Conservation (phyloP, 2,888 invertebrate species). For the Troides oblongomaculatus region DNA sequence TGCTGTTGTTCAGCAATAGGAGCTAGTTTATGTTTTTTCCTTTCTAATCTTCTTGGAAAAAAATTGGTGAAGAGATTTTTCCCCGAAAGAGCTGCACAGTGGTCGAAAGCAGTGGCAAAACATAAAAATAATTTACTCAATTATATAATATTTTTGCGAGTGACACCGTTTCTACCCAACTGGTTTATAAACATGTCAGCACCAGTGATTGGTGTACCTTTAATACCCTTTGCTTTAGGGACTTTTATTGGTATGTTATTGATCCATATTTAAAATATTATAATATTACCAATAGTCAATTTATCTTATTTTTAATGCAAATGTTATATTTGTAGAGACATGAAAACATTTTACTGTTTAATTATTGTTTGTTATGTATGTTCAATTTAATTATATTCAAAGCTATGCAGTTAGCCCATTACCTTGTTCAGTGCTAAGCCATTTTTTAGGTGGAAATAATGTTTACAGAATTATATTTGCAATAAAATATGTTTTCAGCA, state of each 20-base stretch:
- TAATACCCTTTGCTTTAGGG: constrained; percentile 94
- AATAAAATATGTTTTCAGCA: too few species aligned
- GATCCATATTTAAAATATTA: background rate
- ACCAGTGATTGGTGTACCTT: constrained; percentile 97
- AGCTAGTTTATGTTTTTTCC: constrained; percentile 95
- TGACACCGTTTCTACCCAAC: constrained; percentile 98
- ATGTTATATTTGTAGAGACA: too few species aligned
- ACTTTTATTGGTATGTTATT: constrained; percentile 90
- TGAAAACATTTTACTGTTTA: too few species aligned
- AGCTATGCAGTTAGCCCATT: too few species aligned
- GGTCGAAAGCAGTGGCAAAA: constrained; percentile 91
- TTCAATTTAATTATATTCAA: too few species aligned
- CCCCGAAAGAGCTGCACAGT: constrained; percentile 91
- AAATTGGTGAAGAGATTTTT: constrained; percentile 92
- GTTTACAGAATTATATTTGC: too few species aligned
- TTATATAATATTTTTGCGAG: constrained; percentile 97
- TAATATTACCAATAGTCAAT: background rate
- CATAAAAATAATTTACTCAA: constrained; percentile 94
- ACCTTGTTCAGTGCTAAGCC: too few species aligned
- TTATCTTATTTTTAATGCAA: too few species aligned
- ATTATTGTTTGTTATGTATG: too few species aligned
- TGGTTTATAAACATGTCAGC: constrained; percentile 99
- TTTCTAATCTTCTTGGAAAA: constrained; percentile 94
- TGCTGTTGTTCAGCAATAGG: constrained; percentile 97
- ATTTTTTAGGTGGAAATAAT: too few species aligned